phyloP scores from a whole-genome alignment of 2,797 vertebrate genomes.

The Trematomus bernacchii region DNA sequence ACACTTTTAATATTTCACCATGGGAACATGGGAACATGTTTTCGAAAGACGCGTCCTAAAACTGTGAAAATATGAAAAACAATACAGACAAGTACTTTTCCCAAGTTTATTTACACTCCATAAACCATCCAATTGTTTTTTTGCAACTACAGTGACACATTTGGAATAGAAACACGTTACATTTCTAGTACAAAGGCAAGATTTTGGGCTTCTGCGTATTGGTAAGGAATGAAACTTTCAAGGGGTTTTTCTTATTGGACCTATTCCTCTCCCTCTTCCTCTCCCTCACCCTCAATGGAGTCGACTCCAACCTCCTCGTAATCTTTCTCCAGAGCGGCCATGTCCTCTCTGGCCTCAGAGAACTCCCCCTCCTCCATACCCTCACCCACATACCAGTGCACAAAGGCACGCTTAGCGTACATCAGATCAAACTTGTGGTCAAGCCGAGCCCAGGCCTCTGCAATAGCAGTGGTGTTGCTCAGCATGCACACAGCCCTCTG shows the following conservation, averaged over 20 bases:
- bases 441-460: conserved; percentile 90
- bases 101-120: neutral
- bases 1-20: no score
- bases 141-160: neutral
- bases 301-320: conserved; percentile 86
- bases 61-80: neutral
- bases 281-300: conserved; percentile 12
- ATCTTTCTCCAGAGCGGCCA: conserved; percentile 91
- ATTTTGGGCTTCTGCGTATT: neutral
- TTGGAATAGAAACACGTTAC: neutral
- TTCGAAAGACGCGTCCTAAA: no score
- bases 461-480: conserved; percentile 90
- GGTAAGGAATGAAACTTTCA: neutral
- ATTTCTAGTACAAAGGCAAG: neutral
- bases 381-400: conserved; percentile 93
- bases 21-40: no score
- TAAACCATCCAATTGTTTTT: neutral
- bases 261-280: conserved; percentile 23
- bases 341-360: conserved; percentile 91
- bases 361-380: conserved; percentile 93
- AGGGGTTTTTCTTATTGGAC: neutral
- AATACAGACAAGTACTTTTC: neutral
- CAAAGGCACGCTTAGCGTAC: conserved; percentile 92
- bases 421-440: conserved; percentile 92
- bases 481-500: conserved; percentile 90